Evolutionary conservation across 1,140 invertebrate genomes (phyloP).

Genomic region (Coboldia fuscipes): DNA sequence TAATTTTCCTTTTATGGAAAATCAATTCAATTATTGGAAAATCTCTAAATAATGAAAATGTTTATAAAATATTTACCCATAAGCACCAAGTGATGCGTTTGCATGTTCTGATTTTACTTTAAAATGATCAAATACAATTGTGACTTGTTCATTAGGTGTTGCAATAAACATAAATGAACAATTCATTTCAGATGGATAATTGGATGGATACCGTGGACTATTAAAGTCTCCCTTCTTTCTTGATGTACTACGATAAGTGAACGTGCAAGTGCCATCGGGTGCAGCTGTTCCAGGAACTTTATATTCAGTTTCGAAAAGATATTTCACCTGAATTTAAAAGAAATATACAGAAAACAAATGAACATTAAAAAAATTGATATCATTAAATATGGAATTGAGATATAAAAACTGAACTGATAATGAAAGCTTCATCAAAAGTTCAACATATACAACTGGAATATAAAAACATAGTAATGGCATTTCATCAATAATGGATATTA

Average conservation of each 20-base stretch:
- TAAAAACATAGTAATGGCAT: no score
- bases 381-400: no score
- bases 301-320: conserved; percentile 42
- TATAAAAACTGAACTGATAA: no score
- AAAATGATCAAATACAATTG: conserved; percentile 81
- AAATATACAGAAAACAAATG: no score
- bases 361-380: no score
- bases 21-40: no score
- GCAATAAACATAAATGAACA: conserved; percentile 80
- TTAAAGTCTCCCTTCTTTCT: conserved; percentile 81
- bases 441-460: no score
- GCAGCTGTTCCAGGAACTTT: conserved; percentile 85
- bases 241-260: conserved; percentile 71
- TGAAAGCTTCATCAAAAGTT: no score
- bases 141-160: conserved; percentile 73
- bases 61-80: conserved; percentile 25
- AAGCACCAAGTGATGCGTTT: conserved; percentile 34
- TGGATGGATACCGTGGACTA: conserved; percentile 84
- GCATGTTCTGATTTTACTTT: conserved; percentile 51
- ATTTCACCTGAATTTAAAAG: conserved; percentile 10
- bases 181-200: conserved; percentile 82
- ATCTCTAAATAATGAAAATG: conserved; percentile 1
- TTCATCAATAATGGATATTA: no score
- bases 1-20: no score
- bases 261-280: conserved; percentile 72